Evolutionary conservation across 2,888 invertebrate species (phyloP).

Genomic region (Mamestra brassicae): DNA sequence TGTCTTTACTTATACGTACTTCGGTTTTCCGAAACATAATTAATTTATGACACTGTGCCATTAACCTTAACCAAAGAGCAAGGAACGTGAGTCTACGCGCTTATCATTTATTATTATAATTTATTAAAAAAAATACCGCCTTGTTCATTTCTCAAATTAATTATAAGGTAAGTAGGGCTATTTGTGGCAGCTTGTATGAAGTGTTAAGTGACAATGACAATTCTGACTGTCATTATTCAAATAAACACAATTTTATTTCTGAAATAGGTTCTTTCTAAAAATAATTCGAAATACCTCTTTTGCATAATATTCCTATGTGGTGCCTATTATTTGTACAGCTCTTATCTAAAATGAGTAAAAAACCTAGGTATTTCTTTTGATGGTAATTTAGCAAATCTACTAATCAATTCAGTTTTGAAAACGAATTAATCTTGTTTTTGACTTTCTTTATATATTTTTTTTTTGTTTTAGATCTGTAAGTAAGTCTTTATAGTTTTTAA

Average conservation of each 20-base stretch:
- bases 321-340: too few species aligned
- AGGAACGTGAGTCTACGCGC: slow-evolving; percentile 10
- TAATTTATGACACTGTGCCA: background rate
- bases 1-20: background rate
- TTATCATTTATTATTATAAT: slow-evolving; percentile 2
- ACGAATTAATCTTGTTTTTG: too few species aligned
- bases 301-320: too few species aligned
- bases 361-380: too few species aligned
- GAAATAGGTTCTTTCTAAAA: too few species aligned
- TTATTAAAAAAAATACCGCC: slow-evolving; percentile 21
- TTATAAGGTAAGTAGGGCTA: background rate
- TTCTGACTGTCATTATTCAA: background rate
- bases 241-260: background rate
- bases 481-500: too few species aligned
- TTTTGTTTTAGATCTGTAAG: too few species aligned
- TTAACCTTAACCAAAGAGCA: slow-evolving; percentile 3
- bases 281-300: too few species aligned
- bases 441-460: too few species aligned
- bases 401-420: too few species aligned
- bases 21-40: background rate
- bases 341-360: too few species aligned
- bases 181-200: background rate
- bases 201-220: background rate
- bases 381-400: too few species aligned
- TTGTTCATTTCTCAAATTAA: slow-evolving; percentile 22